These are phyloP conservation scores for Catalaphyllia jardinei DNA, from an alignment of 64 coral and sea anemone genomes.

Conservation along the genomic window DNA sequence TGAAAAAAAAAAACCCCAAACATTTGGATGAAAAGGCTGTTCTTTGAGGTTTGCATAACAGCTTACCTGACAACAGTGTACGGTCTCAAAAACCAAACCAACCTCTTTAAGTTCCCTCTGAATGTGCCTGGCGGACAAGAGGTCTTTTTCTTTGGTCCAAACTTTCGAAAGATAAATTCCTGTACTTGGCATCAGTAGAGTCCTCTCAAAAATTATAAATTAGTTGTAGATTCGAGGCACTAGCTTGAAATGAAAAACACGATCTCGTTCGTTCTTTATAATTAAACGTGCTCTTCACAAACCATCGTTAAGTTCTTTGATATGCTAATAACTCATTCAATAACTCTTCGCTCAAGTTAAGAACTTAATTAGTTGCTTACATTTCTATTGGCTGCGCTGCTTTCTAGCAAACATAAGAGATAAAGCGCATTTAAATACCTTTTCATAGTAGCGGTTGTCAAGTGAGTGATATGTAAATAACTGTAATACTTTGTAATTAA, in stretches of 20 bases:
- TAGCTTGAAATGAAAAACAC: neutral
- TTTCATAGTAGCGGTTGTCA: neutral
- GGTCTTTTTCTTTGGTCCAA: too few species aligned
- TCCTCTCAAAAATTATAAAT: neutral
- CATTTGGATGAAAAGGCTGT: neutral
- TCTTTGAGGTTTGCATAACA: neutral
- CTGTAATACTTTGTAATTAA: neutral
- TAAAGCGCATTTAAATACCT: neutral
- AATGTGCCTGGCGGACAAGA: neutral
- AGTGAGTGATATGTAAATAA: neutral
- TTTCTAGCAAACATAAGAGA: conserved; percentile 9
- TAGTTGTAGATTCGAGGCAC: neutral
- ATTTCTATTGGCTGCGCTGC: neutral
- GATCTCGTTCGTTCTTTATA: neutral
- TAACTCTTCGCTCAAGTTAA: neutral
- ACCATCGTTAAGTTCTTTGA: conserved; percentile 5
- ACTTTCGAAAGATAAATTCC: too few species aligned
- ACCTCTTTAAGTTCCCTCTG: neutral
- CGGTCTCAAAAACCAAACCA: neutral
- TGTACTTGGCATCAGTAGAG: too few species aligned
- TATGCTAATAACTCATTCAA: conserved; percentile 27
- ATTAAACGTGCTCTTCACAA: neutral
- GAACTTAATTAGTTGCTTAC: conserved; percentile 10
- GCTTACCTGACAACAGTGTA: neutral
- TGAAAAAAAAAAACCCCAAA: neutral